Evolutionary conservation across 2,113 vertebrate species (phyloP), one percentile per base, ranked within the genome.

Genomic region (Pipra filicauda): DNA sequence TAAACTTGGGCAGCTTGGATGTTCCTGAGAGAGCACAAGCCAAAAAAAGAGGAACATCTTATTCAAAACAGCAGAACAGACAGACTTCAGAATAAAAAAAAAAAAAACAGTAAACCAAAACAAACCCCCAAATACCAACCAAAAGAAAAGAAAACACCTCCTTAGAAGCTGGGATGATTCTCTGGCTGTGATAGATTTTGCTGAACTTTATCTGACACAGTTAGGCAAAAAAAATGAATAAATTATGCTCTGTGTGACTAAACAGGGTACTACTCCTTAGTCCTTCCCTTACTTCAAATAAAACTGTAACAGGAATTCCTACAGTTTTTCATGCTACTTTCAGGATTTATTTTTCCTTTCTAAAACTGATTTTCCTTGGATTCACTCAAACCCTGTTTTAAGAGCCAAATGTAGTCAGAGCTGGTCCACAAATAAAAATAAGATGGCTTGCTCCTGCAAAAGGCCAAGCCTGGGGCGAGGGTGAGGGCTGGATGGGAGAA

Each of bases 301-400:
- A 89, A 91, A 88, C 76, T 12, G 8, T 24, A 76, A 85, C 46
- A 80, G 77, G 78, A 94, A 91, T 91, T 87, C 44, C 70, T 87
- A 37, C 12, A 58, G 10, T 5, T 73, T 82, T 85, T 75, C 69
- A 48, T 78, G 49, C 73, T 62, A 64, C 44, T 90, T 72, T 76
- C 52, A 86, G 73, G 62, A 91, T 70, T 85, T 73, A 33, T 59
- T 90, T 93, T 83, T 89, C 77, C 64, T 70, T 85, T 79, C 75
- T 90, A 84, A 73, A 96, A 85, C 52, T 73, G 10, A 64, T 71
- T 94, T 94, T 83, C 22, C 55, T 59, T 93, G 85, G 82, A 89
- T 80, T 81, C 59, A 39, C 31, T 76, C 28, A 61, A 86, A 57
- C 51, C 67, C 64, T 73, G 26, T 49, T 91, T 81, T 81, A 91